These are phyloP conservation scores for Seriola rivoliana DNA, from an alignment of 2,113 vertebrate species.

Conservation along the genomic window DNA sequence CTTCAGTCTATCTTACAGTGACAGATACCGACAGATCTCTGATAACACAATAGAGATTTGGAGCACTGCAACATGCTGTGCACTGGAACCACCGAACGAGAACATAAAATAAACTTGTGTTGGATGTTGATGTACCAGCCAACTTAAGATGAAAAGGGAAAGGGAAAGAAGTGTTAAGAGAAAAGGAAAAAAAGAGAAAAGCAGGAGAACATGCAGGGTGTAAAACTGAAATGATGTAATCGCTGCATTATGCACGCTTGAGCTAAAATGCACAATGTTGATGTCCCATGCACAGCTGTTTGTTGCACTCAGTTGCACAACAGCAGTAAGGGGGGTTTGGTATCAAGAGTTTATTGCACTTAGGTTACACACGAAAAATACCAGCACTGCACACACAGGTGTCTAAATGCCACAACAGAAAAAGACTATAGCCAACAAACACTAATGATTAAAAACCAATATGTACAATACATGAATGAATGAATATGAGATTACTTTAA, in stretches of 20 bases:
- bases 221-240: conserved; percentile 18
- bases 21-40: neutral
- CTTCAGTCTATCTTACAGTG: neutral
- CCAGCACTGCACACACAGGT: too few relatives aligned
- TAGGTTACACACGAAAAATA: neutral
- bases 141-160: neutral
- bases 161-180: neutral
- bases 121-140: neutral
- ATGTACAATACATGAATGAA: too few relatives aligned
- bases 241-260: conserved; percentile 31
- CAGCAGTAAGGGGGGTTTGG: neutral
- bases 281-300: conserved; percentile 7
- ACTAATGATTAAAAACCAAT: too few relatives aligned
- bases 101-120: neutral
- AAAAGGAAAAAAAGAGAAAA: neutral
- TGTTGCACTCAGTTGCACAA: conserved; percentile 3
- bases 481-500: too few relatives aligned
- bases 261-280: conserved; percentile 13
- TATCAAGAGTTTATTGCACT: neutral
- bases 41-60: conserved; percentile 3
- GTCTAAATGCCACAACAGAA: neutral
- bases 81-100: neutral
- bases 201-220: neutral
- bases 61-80: neutral
- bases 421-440: too few relatives aligned